A percentile compares a stretch with the other conserved stretches of the same genome.
Evolutionary conservation across 2,888 invertebrate species (phyloP).

Genomic region (Norana najaformis): DNA sequence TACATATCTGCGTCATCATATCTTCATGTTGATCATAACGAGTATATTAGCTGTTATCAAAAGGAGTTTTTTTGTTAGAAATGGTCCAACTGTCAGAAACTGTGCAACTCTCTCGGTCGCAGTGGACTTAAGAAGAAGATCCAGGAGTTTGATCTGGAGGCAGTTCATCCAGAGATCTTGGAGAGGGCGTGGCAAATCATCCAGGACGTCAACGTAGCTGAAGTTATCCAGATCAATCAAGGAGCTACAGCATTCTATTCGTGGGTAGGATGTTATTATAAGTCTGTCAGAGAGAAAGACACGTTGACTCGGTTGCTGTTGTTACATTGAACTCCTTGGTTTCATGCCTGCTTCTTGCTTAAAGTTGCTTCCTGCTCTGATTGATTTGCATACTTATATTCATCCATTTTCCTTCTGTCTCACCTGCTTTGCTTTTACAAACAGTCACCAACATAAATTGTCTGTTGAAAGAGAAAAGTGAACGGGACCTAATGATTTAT

Average conservation of each 20-base stretch:
- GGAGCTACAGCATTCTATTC: not conserved
- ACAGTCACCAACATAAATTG: not conserved
- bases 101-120: conserved; percentile 2
- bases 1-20: no score
- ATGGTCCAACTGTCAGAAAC: conserved; percentile 22
- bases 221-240: not conserved
- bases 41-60: no score
- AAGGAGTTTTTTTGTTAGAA: not conserved
- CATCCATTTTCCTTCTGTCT: not conserved
- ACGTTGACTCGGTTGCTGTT: no score
- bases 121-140: not conserved
- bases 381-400: not conserved
- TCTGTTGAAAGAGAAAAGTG: not conserved
- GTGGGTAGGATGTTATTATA: not conserved
- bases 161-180: not conserved
- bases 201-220: not conserved
- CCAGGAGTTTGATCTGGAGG: not conserved
- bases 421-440: not conserved
- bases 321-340: no score
- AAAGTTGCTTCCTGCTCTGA: not conserved
- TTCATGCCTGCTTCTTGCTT: not conserved
- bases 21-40: no score
- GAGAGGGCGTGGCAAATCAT: not conserved
- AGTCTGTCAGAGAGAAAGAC: no score
- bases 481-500: not conserved